Evolutionary conservation across 2,888 invertebrate species (phyloP).

Genomic region (Drosophila kambysellisi): DNA sequence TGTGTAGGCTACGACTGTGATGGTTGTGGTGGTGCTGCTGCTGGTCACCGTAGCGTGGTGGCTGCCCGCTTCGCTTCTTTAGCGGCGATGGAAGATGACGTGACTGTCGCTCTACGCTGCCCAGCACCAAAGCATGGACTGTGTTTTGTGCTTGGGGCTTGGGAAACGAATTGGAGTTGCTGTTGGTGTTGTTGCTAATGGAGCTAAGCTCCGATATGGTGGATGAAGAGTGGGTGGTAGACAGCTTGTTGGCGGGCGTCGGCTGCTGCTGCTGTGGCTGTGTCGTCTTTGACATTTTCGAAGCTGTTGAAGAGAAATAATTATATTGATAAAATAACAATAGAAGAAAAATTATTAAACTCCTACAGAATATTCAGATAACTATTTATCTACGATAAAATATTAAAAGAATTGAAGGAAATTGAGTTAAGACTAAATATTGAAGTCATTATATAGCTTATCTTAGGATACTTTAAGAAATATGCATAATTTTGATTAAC

Average conservation of each 20-base stretch:
- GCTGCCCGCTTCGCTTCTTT: conserved; percentile 77
- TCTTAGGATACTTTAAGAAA: not conserved
- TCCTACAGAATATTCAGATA: not conserved
- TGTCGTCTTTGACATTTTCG: conserved; percentile 64
- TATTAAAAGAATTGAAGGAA: not conserved
- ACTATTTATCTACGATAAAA: not conserved
- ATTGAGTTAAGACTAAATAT: not conserved
- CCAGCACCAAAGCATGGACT: conserved; percentile 53
- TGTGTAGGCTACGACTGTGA: conserved; percentile 74
- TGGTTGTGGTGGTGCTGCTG: conserved; percentile 50
- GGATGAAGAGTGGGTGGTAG: conserved; percentile 81
- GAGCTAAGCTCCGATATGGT: conserved; percentile 84
- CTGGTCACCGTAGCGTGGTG: conserved; percentile 67
- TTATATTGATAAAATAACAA: not conserved
- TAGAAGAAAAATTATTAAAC: not conserved
- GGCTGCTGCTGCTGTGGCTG: conserved; percentile 30
- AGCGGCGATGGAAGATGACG: conserved; percentile 84
- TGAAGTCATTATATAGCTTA: not conserved
- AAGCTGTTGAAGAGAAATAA: conserved; percentile 43
- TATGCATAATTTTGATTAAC: too few species aligned
- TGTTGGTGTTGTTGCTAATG: conserved; percentile 70
- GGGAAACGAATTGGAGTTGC: conserved; percentile 61
- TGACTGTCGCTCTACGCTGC: conserved; percentile 78
- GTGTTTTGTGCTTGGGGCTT: conserved; percentile 46
- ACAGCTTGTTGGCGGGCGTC: conserved; percentile 51